A percentile compares a stretch with the other conserved stretches of the same genome.
phyloP scores from a whole-genome alignment of 1,140 invertebrate species.

The Heterodera schachtii region DNA sequence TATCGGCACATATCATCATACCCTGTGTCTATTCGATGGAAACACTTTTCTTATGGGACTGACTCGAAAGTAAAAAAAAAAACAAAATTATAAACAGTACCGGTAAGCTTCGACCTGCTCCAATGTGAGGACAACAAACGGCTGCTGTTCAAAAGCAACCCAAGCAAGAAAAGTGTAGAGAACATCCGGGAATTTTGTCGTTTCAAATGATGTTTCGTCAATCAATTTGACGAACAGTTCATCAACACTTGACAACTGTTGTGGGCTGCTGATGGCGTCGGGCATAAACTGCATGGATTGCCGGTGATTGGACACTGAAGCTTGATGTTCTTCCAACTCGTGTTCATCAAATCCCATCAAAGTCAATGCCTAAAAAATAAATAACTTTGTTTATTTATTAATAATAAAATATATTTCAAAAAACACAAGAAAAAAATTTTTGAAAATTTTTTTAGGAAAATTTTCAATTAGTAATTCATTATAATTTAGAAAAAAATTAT shows the following conservation, averaged over 20 bases:
- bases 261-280: neutral
- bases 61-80: too few relatives aligned
- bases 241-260: neutral
- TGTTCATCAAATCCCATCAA: neutral
- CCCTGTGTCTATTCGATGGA: too few relatives aligned
- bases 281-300: neutral
- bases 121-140: neutral
- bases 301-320: neutral
- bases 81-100: neutral
- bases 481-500: neutral
- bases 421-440: too few relatives aligned
- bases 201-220: neutral
- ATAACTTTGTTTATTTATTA: too few relatives aligned
- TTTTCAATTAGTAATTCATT: too few relatives aligned
- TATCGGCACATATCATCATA: too few relatives aligned
- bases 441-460: too few relatives aligned
- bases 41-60: too few relatives aligned
- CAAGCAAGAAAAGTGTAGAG: neutral
- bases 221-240: neutral
- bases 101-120: conserved; percentile 21
- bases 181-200: neutral
- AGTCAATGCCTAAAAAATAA: neutral
- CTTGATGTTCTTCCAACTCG: neutral
- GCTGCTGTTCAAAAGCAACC: neutral
- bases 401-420: too few relatives aligned